Base-by-base conservation (phyloP, 2,113 vertebrate species). In the Burhinus oedicnemus region DNA sequence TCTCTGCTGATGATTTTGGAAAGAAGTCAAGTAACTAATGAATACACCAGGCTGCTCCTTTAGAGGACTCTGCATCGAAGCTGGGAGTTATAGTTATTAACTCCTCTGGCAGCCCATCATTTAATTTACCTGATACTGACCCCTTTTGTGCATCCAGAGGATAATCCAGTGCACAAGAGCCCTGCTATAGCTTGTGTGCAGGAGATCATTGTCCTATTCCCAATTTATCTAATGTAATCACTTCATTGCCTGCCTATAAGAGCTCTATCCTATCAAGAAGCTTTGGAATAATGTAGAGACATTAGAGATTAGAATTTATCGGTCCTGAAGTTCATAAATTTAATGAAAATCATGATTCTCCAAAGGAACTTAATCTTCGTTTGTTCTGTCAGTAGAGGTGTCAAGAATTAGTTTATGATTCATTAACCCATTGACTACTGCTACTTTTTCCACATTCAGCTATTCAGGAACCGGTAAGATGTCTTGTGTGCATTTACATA, bases 271-370 rank as follows among this genome's bases (percentile, higher is more conserved):
- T 64, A 94, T 94, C 91, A 93, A 97, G 92, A 95, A 97, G 90
- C 87, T 95, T 83, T 90, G 36, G 74, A 94, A 96, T 82, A 96
- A 94, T 70, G 90, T 42, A 95, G 76, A 88, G 89, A 92, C 84
- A 83, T 97, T 96, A 96, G 91, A 98, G 89, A 98, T 97, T 95
- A 97, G 90, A 95, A 96, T 96, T 95, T 97, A 97, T 97, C 3
- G 52, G 80, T 96, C 76, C 76, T 92, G 90, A 97, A 95, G 94
- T 96, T 97, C 97, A 90, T 85, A 60, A 92, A 94, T 89, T 44
- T 97, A 95, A 97, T 93, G 89, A 96, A 97, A 97, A 94, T 84
- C 83, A 83, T 90, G 62, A 80, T 84, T 94, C 44, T 80, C 47
- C 78, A 75, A 70, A 72, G 52, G 32, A 93, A 61, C 49, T 93